Percentiles rank a stretch among this genome's conserved stretches.
Evolutionary conservation across 1,140 invertebrate species (phyloP).

Genomic region (Periplaneta americana): DNA sequence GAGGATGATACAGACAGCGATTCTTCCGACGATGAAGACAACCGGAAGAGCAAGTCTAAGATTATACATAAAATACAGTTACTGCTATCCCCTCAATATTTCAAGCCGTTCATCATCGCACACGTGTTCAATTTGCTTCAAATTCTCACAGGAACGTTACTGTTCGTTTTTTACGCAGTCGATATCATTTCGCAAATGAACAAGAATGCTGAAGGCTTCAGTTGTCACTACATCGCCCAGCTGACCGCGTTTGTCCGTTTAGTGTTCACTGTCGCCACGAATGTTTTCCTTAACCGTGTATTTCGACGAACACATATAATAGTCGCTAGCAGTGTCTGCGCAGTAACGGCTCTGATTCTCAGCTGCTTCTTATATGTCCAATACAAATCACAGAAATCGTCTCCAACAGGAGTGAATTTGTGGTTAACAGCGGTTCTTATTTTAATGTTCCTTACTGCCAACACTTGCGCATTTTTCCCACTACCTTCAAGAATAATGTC

Average conservation of each 20-base stretch:
- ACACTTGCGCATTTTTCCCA: constrained; percentile 63
- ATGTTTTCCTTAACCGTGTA: constrained; percentile 51
- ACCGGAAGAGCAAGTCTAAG: neutral
- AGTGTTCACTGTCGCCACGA: constrained; percentile 54
- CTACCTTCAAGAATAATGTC: constrained; percentile 64
- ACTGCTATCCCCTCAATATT: constrained; percentile 25
- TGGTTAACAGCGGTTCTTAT: constrained; percentile 47
- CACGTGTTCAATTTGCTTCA: constrained; percentile 63
- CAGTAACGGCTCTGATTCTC: constrained; percentile 49
- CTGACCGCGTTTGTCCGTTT: constrained; percentile 57
- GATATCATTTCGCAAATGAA: constrained; percentile 56
- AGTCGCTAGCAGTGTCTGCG: constrained; percentile 44
- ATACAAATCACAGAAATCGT: neutral
- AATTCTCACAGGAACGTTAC: constrained; percentile 62
- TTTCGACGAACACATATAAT: constrained; percentile 55
- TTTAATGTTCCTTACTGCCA: constrained; percentile 58
- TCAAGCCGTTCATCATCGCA: constrained; percentile 64
- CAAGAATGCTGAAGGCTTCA: constrained; percentile 23
- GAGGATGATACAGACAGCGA: neutral
- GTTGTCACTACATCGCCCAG: constrained; percentile 52
- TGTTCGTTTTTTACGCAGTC: constrained; percentile 68
- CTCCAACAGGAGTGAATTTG: neutral
- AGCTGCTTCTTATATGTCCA: constrained; percentile 43
- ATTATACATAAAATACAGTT: neutral
- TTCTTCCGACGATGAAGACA: neutral